Evolutionary conservation across 2,888 invertebrate species (phyloP).

Genomic region (Athripsodes cinereus): DNA sequence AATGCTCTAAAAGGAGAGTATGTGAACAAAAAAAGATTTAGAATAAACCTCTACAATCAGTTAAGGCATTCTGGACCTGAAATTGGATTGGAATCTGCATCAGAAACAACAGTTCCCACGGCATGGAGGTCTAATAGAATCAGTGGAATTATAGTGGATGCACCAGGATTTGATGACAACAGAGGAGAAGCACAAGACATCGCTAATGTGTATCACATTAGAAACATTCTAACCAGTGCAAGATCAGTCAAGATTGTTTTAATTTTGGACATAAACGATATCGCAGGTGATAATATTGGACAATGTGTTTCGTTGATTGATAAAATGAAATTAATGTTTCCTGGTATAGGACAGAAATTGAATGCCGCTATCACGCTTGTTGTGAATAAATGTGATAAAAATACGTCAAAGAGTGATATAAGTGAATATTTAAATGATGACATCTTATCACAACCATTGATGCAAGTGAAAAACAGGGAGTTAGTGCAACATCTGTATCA

Average conservation of each 20-base stretch:
- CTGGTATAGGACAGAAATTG: neutral
- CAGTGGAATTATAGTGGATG: neutral
- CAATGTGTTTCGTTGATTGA: neutral
- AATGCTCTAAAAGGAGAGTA: neutral
- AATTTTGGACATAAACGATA: neutral
- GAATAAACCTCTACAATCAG: too few relatives aligned
- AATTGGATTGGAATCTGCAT: neutral
- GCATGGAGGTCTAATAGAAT: neutral
- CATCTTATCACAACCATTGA: neutral
- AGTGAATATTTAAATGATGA: neutral
- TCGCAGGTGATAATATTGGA: neutral
- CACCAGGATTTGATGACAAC: slow-evolving; percentile 1
- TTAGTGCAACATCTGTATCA: neutral
- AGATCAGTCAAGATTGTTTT: neutral
- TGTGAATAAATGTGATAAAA: neutral
- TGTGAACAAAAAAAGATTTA: neutral
- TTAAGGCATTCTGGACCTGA: neutral
- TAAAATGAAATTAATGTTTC: neutral
- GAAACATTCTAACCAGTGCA: neutral
- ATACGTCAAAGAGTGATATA: neutral
- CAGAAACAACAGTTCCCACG: neutral
- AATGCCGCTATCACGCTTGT: neutral
- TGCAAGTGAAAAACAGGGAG: neutral
- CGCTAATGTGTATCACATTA: neutral
- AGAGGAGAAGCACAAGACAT: neutral